Percentiles rank a stretch among this genome's conserved stretches.
Conservation (phyloP, 2,888 invertebrate genomes). For the Leistus spinibarbis region DNA sequence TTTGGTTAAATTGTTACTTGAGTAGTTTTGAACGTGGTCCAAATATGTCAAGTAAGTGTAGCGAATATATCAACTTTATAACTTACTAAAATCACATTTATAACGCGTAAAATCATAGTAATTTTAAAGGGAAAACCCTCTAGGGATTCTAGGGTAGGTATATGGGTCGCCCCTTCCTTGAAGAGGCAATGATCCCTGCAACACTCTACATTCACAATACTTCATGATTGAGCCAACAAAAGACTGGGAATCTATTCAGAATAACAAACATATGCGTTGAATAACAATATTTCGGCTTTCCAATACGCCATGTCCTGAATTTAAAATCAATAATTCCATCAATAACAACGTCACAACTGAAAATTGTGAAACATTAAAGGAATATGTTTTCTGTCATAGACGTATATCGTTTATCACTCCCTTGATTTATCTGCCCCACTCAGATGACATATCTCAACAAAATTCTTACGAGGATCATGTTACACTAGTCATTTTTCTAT, state of each 20-base stretch:
- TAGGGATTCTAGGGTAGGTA: not conserved
- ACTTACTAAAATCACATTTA: too few species aligned
- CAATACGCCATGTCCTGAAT: not conserved
- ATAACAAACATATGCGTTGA: constrained; percentile 25
- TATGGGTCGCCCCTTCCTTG: not conserved
- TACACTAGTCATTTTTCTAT: not conserved
- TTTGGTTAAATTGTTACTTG: too few species aligned
- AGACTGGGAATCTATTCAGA: constrained; percentile 27
- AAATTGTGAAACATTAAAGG: not conserved
- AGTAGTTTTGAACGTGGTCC: too few species aligned
- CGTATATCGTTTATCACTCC: not conserved
- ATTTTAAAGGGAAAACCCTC: not conserved
- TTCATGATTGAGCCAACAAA: constrained; percentile 28
- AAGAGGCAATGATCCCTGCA: constrained; percentile 8
- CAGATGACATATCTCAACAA: not conserved
- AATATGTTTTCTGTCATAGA: not conserved
- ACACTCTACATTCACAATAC: constrained; percentile 28
- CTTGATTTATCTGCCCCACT: too few species aligned
- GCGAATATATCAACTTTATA: too few species aligned
- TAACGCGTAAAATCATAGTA: not conserved
- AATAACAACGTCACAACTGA: too few species aligned
- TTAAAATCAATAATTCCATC: not conserved
- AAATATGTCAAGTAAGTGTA: too few species aligned
- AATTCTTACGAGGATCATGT: not conserved
- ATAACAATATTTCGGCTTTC: constrained; percentile 14